Conservation (phyloP, 2,797 vertebrate species). For the Cirrhinus mrigala region DNA sequence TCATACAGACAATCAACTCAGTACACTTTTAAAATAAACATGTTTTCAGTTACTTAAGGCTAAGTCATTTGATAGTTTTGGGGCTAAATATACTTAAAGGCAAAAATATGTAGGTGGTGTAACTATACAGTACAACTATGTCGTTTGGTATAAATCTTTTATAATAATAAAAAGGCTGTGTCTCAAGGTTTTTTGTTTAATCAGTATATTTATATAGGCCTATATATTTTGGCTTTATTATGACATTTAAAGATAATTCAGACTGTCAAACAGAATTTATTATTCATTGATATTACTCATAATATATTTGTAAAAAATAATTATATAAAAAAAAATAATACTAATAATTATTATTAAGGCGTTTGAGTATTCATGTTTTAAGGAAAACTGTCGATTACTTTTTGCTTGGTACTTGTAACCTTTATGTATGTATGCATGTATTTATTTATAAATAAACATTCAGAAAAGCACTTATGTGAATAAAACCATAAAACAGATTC, state of each 20-base stretch:
- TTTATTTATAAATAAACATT: too few relatives aligned
- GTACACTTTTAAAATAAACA: not conserved
- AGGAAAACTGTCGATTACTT: too few relatives aligned
- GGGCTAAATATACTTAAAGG: not conserved
- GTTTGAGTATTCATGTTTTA: too few relatives aligned
- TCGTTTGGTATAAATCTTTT: not conserved
- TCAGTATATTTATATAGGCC: not conserved
- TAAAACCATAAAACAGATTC: too few relatives aligned
- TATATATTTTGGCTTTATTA: not conserved
- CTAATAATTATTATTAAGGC: too few relatives aligned
- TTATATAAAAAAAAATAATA: too few relatives aligned
- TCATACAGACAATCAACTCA: not conserved
- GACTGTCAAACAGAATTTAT: not conserved
- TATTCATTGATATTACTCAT: too few relatives aligned
- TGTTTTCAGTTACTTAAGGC: not conserved
- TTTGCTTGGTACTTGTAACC: too few relatives aligned
- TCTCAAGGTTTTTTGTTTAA: not conserved
- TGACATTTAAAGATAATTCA: not conserved
- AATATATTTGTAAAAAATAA: too few relatives aligned
- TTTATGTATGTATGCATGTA: too few relatives aligned
- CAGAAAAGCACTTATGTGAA: too few relatives aligned
- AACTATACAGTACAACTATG: not conserved
- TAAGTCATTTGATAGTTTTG: not conserved
- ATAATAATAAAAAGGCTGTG: not conserved
- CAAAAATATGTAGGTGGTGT: not conserved